Conservation (phyloP, 2,113 vertebrate genomes). For the Piprites chloris region DNA sequence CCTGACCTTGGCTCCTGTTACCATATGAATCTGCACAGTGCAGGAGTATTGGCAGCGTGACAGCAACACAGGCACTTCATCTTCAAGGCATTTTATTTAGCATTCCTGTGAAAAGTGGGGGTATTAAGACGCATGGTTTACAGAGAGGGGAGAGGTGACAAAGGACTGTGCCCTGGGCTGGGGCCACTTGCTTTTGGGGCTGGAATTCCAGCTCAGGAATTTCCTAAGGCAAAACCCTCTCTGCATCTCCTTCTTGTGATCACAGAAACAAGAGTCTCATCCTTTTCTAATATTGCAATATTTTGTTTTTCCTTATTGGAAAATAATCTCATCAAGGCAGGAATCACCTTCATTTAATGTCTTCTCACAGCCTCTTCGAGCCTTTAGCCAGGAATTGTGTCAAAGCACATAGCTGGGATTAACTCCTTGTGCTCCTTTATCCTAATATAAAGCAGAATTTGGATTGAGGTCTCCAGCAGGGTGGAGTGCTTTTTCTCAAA, state of each 20-base stretch:
- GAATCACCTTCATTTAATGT: slow-evolving; percentile 28
- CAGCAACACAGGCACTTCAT: slow-evolving; percentile 34
- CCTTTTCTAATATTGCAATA: neutral
- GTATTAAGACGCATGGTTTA: neutral
- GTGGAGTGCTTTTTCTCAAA: neutral
- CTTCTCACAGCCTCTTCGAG: neutral
- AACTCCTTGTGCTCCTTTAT: neutral
- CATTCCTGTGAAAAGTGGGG: slow-evolving; percentile 25
- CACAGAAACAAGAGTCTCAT: neutral
- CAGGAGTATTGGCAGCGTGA: slow-evolving; percentile 23
- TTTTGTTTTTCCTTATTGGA: neutral
- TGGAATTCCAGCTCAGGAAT: slow-evolving; percentile 56
- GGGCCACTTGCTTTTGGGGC: neutral
- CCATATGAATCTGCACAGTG: neutral
- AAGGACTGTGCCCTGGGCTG: neutral
- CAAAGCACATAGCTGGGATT: neutral
- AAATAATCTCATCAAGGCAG: slow-evolving; percentile 23
- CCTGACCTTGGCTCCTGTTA: slow-evolving; percentile 54
- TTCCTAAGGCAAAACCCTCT: neutral
- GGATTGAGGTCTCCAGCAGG: neutral
- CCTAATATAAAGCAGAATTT: neutral
- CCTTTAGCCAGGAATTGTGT: neutral
- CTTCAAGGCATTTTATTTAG: slow-evolving; percentile 45
- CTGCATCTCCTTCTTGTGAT: neutral
- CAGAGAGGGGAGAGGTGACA: slow-evolving; percentile 34